Base-by-base conservation (phyloP, 2,113 vertebrate species). In the Sprattus sprattus region DNA sequence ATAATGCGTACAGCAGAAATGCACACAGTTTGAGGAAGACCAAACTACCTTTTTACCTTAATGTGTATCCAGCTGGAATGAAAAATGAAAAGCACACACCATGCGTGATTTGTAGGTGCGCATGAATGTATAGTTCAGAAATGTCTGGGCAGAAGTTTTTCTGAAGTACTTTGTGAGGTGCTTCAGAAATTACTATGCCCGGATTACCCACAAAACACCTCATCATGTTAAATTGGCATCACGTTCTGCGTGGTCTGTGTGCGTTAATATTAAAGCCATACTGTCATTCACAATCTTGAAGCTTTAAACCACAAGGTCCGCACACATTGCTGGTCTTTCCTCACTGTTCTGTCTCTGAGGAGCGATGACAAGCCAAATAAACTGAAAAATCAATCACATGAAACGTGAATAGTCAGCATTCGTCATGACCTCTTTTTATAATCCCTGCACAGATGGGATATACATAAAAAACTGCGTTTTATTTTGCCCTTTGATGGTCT, bases 341-440 rank as follows among this genome's bases (percentile, higher is more conserved):
- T 88, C 50, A 75, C 85, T 86, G n/a, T 57, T 85, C 46, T 81
- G 82, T 13, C 57, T 64, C 57, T 45, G 22, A 60, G 67, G 82
- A 85, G 83, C 10, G 45, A 87, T 64, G 57, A 84, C 44, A 82
- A 84, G 83, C 83, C 87, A 90, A 83, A 82, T 82, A 81, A 83
- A 86, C 82, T 83, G 84, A 88, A 86, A 85, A 89, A 86, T 67
- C 81, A 39, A 88, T 86, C 64, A 88, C 83, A 81, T 84, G 75
- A 82, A 87, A 87, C 49, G 20, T 81, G 81, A 54, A 78, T 82
- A 45, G n/a, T 47, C 71, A 78, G 71, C 71, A 32, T 78, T 32
- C 25, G 54, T 84, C 50, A 39, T 47, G n/a, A 78, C 57, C 46
- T 32, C 84, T 82, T 81, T 39, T 46, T 81, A 88, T 86, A 54